Evolutionary conservation across 2,113 vertebrate genomes (phyloP), one percentile per base, ranked within the genome.

Genomic region (Toxostoma redivivum): DNA sequence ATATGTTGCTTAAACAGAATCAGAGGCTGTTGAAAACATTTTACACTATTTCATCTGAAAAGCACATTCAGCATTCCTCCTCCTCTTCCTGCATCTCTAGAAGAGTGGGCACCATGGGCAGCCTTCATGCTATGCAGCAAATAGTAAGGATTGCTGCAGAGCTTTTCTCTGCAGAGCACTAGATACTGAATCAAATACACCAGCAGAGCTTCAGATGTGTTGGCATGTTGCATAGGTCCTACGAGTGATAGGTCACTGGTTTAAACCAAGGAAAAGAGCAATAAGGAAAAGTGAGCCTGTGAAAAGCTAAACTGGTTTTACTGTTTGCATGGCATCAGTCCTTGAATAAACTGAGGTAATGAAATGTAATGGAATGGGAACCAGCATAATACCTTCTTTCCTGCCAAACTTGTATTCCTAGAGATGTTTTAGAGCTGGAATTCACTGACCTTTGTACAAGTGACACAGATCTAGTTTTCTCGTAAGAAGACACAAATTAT

Each of bases 401-500:
- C 17, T 81, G 53, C 80, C 88, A 86, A 48, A 50, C 25, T 86
- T 86, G 45, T 88, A 64, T 90, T 95, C 90, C 80, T 86, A 64
- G 77, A 91, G 84, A 84, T 78, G 48, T 50, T 96, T 93, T 92
- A 86, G 83, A 90, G 54, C 67, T 95, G 77, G 54, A 84, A 93
- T 93, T 93, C 81, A 66, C 81, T 93, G 90, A 95, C 90, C 88
- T 95, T 91, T 94, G 88, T 84, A 77, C 77, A 80, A 91, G 70
- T 91, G 84, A 78, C 93, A 95, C 88, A 90, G 70, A 95, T 88
- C 93, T 89, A 89, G 71, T 86, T 91, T 96, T 96, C 94, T 94
- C 83, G 92, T 95, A 94, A 96, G 81, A 89, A 85, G 65, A 53
- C 74, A 93, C 83, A 91, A 96, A 91, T 96, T 96, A 69, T 94